These are phyloP conservation scores for Gopherus evgoodei DNA, from an alignment of 2,113 vertebrate genomes.

Conservation along the genomic window DNA sequence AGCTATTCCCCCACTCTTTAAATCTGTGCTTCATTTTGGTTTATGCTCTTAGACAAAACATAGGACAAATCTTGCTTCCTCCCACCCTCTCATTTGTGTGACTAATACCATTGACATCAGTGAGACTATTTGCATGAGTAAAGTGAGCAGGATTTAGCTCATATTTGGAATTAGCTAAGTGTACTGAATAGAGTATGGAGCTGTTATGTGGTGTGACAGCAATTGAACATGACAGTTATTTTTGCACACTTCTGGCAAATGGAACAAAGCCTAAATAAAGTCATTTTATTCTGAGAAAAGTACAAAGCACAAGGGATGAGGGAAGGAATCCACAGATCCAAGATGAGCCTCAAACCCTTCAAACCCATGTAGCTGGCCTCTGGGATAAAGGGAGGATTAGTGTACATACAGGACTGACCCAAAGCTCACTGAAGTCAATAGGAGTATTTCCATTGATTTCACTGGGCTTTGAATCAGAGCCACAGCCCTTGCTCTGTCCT, in stretches of 20 bases:
- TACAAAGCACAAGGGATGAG: neutral
- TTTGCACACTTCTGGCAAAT: neutral
- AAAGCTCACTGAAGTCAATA: neutral
- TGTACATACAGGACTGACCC: neutral
- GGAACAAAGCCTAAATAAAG: neutral
- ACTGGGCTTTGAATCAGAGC: neutral
- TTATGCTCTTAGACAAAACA: neutral
- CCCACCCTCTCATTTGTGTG: neutral
- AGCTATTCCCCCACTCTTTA: neutral
- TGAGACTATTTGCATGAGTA: neutral
- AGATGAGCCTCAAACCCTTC: neutral
- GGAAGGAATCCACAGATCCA: fast-evolving
- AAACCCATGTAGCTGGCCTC: neutral
- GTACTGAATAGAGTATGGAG: neutral
- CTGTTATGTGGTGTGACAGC: neutral
- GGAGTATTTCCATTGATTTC: neutral
- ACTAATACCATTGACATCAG: neutral
- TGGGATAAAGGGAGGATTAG: neutral
- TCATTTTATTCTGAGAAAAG: neutral
- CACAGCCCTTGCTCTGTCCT: neutral
- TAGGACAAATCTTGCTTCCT: neutral
- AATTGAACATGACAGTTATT: neutral
- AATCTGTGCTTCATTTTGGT: neutral
- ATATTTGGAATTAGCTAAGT: neutral
- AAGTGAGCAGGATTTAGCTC: neutral